Conservation (phyloP, 2,797 vertebrate genomes). For the Tauraco hartlaubi region DNA sequence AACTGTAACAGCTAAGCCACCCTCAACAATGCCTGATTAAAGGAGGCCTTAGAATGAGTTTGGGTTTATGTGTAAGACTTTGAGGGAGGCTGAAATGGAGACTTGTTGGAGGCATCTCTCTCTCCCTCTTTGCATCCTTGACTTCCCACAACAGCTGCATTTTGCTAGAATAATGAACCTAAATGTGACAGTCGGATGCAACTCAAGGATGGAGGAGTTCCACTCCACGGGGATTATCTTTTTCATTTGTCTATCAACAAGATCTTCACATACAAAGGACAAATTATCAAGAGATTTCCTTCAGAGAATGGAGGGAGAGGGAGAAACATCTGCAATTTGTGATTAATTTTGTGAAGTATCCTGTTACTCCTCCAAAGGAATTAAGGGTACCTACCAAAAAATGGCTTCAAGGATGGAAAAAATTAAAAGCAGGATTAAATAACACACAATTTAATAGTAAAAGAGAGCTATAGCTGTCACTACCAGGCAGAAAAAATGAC, state of each 20-base stretch:
- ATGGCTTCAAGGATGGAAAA: not conserved
- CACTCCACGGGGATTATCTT: not conserved
- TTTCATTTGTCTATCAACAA: not conserved
- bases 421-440: not conserved
- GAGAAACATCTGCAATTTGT: not conserved
- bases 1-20: not conserved
- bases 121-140: not conserved
- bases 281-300: not conserved
- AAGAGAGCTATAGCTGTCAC: not conserved
- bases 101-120: not conserved
- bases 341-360: not conserved
- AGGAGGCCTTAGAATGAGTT: not conserved
- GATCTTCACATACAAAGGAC: not conserved
- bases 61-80: not conserved
- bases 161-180: not conserved
- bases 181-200: not conserved
- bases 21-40: not conserved
- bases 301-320: not conserved
- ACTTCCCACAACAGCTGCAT: not conserved
- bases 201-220: not conserved
- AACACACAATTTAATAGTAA: not conserved
- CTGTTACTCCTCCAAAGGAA: not conserved
- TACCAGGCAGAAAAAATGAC: not conserved
- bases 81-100: not conserved
- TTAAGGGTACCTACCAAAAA: not conserved